Evolutionary conservation across 2,113 vertebrate species (phyloP).

Genomic region (Perca schrenkii): DNA sequence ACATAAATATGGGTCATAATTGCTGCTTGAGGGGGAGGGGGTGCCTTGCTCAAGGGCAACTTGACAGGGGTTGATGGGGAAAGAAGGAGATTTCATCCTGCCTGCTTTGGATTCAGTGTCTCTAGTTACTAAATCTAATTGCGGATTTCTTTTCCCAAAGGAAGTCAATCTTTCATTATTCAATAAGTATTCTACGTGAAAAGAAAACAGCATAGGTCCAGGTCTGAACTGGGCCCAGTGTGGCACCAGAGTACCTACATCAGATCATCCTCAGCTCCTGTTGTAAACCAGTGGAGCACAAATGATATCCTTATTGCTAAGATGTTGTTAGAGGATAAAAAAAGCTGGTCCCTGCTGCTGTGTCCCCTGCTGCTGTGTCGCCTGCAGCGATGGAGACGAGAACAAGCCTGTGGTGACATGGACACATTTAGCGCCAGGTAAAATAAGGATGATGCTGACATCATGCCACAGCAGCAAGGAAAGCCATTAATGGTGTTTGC

Average conservation of each 20-base stretch:
- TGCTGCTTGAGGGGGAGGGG: no score
- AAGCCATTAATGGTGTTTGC: slow-evolving; percentile 52
- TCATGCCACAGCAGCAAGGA: slow-evolving; percentile 18
- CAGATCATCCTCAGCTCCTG: slow-evolving; percentile 37
- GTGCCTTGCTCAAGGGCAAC: no score
- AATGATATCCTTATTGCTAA: slow-evolving; percentile 41
- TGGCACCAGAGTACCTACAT: neutral
- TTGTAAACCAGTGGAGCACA: slow-evolving; percentile 48
- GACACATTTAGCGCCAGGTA: slow-evolving; percentile 56
- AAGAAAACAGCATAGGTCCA: neutral
- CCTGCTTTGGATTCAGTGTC: no score
- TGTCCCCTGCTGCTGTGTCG: neutral
- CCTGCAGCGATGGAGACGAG: slow-evolving; percentile 29
- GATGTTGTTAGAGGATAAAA: slow-evolving; percentile 33
- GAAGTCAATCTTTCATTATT: slow-evolving; percentile 5
- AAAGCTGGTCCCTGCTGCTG: slow-evolving; percentile 25
- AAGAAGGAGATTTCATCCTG: no score
- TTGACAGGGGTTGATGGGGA: no score
- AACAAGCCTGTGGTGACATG: slow-evolving; percentile 55
- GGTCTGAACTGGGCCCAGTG: slow-evolving; percentile 2
- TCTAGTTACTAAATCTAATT: neutral
- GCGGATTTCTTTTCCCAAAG: neutral
- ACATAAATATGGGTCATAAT: no score
- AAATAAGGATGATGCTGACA: slow-evolving; percentile 47
- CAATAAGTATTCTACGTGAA: neutral